Percentiles rank a stretch among this genome's conserved stretches.
phyloP scores from a whole-genome alignment of 2,113 vertebrate species.

The Pampusana beccarii region DNA sequence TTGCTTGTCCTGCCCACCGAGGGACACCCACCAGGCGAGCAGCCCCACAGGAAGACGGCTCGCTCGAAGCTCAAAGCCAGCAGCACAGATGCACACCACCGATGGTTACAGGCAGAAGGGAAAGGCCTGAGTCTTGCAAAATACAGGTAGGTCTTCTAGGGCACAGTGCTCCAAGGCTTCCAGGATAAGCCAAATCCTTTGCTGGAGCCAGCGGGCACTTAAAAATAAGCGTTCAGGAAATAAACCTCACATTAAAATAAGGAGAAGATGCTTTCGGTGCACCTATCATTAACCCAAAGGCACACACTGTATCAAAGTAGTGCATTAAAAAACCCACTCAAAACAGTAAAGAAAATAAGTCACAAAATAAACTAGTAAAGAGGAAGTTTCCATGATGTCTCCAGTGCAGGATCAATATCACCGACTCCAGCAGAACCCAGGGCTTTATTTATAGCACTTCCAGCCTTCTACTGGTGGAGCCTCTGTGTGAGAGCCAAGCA shows the following conservation, averaged over 20 bases:
- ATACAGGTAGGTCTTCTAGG: background rate
- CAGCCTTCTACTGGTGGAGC: background rate
- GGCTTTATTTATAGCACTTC: constrained; percentile 34
- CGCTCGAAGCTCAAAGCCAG: background rate
- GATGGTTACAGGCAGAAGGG: background rate
- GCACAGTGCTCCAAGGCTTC: background rate
- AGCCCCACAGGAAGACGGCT: background rate
- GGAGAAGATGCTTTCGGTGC: background rate
- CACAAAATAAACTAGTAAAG: constrained; percentile 5
- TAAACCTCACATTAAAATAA: background rate
- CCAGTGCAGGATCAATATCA: constrained; percentile 31
- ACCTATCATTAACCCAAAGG: background rate
- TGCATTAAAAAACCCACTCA: constrained; percentile 27
- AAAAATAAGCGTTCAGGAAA: constrained; percentile 1
- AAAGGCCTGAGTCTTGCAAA: background rate
- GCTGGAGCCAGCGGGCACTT: background rate
- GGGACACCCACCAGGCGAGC: accelerated
- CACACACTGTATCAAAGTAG: background rate
- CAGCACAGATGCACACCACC: background rate
- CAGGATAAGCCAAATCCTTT: background rate
- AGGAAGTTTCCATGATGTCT: constrained; percentile 15
- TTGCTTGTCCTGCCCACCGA: background rate
- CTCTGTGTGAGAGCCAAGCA: background rate
- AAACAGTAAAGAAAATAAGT: background rate
- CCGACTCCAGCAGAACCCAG: background rate